Conservation (phyloP, 1,140 invertebrate genomes). For the Pogonomyrmex barbatus region DNA sequence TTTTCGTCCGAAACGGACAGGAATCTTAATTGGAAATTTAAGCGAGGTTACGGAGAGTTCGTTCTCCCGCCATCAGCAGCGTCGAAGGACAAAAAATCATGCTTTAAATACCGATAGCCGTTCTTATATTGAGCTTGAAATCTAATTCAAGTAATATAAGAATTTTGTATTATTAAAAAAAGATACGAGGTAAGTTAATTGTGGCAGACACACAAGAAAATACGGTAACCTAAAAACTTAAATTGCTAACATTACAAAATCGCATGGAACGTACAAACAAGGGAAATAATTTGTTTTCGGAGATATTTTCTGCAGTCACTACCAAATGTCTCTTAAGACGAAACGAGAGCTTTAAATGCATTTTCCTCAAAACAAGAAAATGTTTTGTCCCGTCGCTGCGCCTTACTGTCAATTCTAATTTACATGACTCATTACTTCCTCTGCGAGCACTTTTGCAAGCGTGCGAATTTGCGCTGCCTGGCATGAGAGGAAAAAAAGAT, state of each 20-base stretch:
- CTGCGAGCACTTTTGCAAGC: not conserved
- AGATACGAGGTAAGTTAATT: not conserved
- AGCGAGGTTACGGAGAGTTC: conserved; percentile 31
- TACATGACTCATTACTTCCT: not conserved
- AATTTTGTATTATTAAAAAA: conserved; percentile 20
- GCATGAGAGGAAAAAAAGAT: not conserved
- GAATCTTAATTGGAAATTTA: conserved; percentile 64
- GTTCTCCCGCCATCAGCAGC: conserved; percentile 26
- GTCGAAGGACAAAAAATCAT: conserved; percentile 29
- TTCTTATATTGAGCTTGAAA: conserved; percentile 32
- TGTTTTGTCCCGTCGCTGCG: not conserved
- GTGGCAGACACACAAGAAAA: not conserved
- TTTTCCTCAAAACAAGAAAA: not conserved
- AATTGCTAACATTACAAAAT: not conserved
- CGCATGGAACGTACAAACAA: not conserved
- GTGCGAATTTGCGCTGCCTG: not conserved
- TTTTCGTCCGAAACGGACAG: conserved; percentile 11
- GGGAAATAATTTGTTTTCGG: not conserved
- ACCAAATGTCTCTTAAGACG: not conserved
- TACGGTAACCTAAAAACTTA: not conserved
- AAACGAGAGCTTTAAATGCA: conserved; percentile 6
- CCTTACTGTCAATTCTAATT: not conserved
- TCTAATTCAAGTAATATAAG: not conserved
- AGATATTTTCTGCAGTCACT: not conserved
- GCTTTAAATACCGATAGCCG: conserved; percentile 36